These are phyloP conservation scores for Heliconius nattereri DNA, from an alignment of 1,140 invertebrate species.

Conservation along the genomic window DNA sequence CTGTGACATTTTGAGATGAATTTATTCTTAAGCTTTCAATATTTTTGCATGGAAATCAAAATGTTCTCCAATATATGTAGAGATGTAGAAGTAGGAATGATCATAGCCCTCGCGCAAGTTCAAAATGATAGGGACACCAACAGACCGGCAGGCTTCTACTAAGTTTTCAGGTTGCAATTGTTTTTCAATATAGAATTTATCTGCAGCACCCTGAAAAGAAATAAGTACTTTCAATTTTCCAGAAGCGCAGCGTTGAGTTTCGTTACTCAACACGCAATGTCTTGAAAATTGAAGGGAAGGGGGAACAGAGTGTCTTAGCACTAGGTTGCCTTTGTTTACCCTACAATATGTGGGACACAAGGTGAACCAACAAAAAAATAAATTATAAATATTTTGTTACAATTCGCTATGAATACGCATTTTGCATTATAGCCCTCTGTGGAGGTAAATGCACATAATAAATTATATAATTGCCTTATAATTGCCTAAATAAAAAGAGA, in stretches of 20 bases:
- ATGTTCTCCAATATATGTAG: constrained; percentile 96
- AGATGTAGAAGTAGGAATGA: constrained; percentile 97
- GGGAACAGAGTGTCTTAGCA: not conserved
- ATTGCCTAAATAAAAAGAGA: no score
- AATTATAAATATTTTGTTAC: no score
- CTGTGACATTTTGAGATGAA: not conserved
- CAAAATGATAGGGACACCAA: constrained; percentile 87
- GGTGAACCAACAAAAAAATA: not conserved
- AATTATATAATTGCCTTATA: no score
- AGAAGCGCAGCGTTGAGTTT: not conserved
- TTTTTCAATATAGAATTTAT: constrained; percentile 89
- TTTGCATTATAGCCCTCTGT: no score
- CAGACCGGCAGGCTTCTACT: constrained; percentile 85
- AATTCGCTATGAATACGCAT: no score
- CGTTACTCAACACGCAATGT: not conserved
- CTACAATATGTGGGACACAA: not conserved
- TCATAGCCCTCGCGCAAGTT: constrained; percentile 95
- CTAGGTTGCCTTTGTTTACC: not conserved
- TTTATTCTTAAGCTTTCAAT: constrained; percentile 76
- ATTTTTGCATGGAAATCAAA: constrained; percentile 93
- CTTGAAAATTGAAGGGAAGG: no score
- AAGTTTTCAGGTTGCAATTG: constrained; percentile 95
- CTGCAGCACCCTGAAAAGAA: constrained; percentile 87
- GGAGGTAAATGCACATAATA: no score
- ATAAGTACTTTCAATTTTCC: not conserved